Evolutionary conservation across 2,888 invertebrate genomes (phyloP).

Genomic region (Eupithecia centaureata): DNA sequence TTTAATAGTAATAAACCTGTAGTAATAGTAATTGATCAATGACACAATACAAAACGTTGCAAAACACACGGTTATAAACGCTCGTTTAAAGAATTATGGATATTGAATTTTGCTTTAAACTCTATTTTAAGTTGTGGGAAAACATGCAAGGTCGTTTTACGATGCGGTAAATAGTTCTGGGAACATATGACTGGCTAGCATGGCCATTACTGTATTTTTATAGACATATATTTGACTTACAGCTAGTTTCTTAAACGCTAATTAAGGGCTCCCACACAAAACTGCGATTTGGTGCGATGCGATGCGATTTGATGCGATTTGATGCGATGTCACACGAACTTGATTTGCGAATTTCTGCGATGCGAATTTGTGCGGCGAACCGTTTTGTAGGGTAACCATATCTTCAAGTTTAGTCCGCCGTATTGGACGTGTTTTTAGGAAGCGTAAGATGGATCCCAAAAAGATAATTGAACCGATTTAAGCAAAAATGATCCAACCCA

Average conservation of each 20-base stretch:
- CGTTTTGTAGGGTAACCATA: no score
- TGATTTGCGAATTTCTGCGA: no score
- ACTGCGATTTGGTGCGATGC: no score
- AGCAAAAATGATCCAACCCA: no score
- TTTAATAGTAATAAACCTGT: constrained; percentile 9
- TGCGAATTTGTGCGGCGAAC: no score
- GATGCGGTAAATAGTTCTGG: not conserved
- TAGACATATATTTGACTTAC: not conserved
- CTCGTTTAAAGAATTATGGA: constrained; percentile 31
- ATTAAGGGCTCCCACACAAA: no score
- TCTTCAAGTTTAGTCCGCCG: no score
- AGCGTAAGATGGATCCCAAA: no score
- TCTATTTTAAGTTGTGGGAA: constrained; percentile 8
- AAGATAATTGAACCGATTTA: no score
- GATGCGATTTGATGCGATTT: no score
- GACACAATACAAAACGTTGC: constrained; percentile 30
- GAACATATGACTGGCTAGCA: not conserved
- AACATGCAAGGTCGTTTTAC: not conserved
- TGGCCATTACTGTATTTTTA: not conserved
- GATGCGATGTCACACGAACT: no score
- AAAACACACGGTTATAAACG: constrained; percentile 15
- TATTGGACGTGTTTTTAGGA: no score
- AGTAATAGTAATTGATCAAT: constrained; percentile 25
- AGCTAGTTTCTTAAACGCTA: not conserved
- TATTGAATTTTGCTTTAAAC: constrained; percentile 4